A percentile compares a stretch with the other conserved stretches of the same genome.
phyloP scores from a whole-genome alignment of 2,888 invertebrate species.

The Lasioglossum marginatum region DNA sequence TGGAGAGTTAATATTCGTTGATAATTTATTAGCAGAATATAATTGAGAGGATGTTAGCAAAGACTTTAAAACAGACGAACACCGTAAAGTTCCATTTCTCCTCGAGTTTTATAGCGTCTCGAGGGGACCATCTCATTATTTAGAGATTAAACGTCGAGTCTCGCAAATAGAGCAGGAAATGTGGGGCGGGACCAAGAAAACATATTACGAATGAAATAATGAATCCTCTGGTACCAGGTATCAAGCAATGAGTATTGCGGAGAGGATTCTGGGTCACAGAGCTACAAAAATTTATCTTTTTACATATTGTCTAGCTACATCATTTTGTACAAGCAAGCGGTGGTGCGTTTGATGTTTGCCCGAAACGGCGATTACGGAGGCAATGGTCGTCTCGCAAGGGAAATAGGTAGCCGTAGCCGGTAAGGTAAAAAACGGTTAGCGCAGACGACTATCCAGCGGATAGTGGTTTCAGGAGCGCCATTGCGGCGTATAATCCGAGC shows the following conservation, averaged over 20 bases:
- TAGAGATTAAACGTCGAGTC: neutral
- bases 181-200: neutral
- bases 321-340: neutral
- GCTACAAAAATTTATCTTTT: neutral
- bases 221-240: neutral
- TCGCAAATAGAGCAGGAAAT: neutral
- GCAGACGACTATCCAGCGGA: neutral
- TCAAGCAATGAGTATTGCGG: neutral
- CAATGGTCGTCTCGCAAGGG: neutral
- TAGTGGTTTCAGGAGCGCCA: neutral
- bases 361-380: neutral
- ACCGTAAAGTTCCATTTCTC: neutral
- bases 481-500: neutral
- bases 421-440: neutral
- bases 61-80: neutral
- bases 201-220: neutral
- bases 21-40: neutral
- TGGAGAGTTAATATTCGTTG: neutral
- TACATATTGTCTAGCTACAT: too few relatives aligned
- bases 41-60: neutral
- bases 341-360: neutral
- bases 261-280: neutral
- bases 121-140: neutral
- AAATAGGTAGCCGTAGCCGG: neutral
- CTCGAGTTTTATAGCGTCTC: constrained; percentile 2